Base-by-base conservation (phyloP, 1,140 invertebrate species). In the Bombus huntii region DNA sequence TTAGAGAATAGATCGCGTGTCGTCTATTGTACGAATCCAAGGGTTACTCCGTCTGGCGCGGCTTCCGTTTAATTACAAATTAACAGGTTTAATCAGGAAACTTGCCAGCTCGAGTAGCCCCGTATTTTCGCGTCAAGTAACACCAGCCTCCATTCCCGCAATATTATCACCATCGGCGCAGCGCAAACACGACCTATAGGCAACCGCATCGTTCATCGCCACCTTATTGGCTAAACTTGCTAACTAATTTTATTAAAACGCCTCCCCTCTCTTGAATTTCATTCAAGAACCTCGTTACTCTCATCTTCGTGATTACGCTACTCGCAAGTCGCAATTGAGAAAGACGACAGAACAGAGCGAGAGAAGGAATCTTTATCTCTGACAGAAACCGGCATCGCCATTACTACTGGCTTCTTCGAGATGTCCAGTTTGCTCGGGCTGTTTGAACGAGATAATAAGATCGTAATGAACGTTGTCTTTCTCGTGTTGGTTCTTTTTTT, bases 51-150 rank as follows among this genome's bases (percentile, higher is more conserved):
- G 88, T 81, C 81, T 79, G 79, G 18, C 59, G 81, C 71, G 87
- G 86, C 72, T 83, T 75, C 90, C 83, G 81, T 93, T 93, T 93
- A 93, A 93, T 93, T 92, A 92, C 86, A 90, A 94, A 93, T 93
- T 92, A 94, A 91, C 87, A 85, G 92, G 88, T 92, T 93, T 93
- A 92, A 93, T 93, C 92, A 92, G 91, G 89, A 92, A 93, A 93
- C 92, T 93, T 93, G 90, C 78, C 89, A 88, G 88, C 74, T 84
- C 71, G 84, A 90, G 88, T 80, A 86, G 85, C 77, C 82, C 86
- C 92, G 89, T 93, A 92, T 92, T 92, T 92, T 92, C 92, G 87
- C 89, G 86, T 88, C 87, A 90, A 87, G 87, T 84, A 80, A 87
- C 81, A 80, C 79, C 86, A 59, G 73, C 77, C 73, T 84, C 83